Conservation (phyloP, 2,888 invertebrate genomes). For the Laspeyria flexula region DNA sequence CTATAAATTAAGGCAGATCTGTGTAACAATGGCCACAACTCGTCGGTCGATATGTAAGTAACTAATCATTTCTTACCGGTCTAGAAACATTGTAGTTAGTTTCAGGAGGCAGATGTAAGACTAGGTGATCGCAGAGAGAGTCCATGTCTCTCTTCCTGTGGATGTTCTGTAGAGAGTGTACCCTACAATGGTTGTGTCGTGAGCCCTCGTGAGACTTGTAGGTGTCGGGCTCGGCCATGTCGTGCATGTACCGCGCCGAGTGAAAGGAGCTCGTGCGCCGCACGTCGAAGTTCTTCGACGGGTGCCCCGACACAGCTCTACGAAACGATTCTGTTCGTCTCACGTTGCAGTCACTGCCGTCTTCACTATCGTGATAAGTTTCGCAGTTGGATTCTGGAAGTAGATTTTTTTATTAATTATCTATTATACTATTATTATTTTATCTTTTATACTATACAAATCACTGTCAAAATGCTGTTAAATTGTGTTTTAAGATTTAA, state of each 20-base stretch:
- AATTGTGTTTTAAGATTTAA: too few relatives aligned
- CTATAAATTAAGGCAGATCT: too few relatives aligned
- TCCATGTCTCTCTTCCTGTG: slow-evolving; percentile 74
- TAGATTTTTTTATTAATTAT: too few relatives aligned
- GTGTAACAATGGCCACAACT: too few relatives aligned
- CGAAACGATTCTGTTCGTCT: slow-evolving; percentile 76
- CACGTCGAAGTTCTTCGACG: slow-evolving; percentile 71
- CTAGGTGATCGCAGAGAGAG: slow-evolving; percentile 72
- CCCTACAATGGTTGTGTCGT: slow-evolving; percentile 66
- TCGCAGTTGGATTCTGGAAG: slow-evolving; percentile 75
- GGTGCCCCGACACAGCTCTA: slow-evolving; percentile 65
- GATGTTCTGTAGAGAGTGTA: slow-evolving; percentile 79
- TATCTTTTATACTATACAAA: too few relatives aligned
- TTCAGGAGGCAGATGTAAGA: slow-evolving; percentile 75
- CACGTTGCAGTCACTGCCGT: slow-evolving; percentile 77
- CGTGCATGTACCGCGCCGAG: slow-evolving; percentile 70
- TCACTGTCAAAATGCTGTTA: too few relatives aligned
- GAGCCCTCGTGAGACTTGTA: slow-evolving; percentile 54
- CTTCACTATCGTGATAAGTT: slow-evolving; percentile 77
- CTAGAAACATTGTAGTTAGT: slow-evolving; percentile 69
- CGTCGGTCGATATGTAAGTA: neutral
- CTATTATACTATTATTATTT: too few relatives aligned
- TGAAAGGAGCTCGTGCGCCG: slow-evolving; percentile 75
- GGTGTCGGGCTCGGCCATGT: slow-evolving; percentile 56
- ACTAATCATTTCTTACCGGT: slow-evolving; percentile 57